Evolutionary conservation across 2,797 vertebrate genomes (phyloP), one percentile per base, ranked within the genome.

Genomic region (Leptodactylus fallax): DNA sequence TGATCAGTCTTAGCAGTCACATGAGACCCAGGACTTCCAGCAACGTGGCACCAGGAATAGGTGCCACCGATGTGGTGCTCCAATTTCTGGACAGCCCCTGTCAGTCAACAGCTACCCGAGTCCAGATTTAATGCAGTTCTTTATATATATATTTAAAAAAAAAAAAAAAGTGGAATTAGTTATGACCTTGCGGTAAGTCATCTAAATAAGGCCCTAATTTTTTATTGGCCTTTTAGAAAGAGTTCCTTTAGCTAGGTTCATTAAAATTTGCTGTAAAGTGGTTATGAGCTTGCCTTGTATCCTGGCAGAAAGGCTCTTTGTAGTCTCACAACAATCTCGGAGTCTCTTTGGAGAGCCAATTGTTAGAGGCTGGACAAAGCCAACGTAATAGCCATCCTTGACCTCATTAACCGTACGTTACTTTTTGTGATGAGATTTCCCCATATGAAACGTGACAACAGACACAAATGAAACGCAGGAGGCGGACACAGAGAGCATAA

Each of bases 381-480:
- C 19, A 65, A n/a, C 12, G 67, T 51, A 77, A 81, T 81, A 76
- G 51, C 76, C 13, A 25, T 71, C 83, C 79, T 85, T 85, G 79
- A 88, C 79, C 87, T 88, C 87, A 86, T 86, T 89, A 86, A 81
- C 79, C 27, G 17, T 84, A 69, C n/a, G 84, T 79, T 83, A 86
- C 83, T 85, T 82, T 81, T 86, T 79, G 67, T 25, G 82, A 79
- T 69, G 58, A 82, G 81, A 71, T 89, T 83, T 67, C 61, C 78
- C 79, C 16, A 63, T 82, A 79, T 58, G 79, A 83, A 86, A 83
- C 79, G 60, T 85, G 87, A 89, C 84, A 72, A 86, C 49, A 83
- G 88, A 71, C 76, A 69, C 49, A 79, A 89, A 85, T 85, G 69
- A 78, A 81, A 82, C 21, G n/a, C 25, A 78, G 53, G 21, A 76